Evolutionary conservation across 1,140 invertebrate species (phyloP).

Genomic region (Amphibalanus amphitrite): DNA sequence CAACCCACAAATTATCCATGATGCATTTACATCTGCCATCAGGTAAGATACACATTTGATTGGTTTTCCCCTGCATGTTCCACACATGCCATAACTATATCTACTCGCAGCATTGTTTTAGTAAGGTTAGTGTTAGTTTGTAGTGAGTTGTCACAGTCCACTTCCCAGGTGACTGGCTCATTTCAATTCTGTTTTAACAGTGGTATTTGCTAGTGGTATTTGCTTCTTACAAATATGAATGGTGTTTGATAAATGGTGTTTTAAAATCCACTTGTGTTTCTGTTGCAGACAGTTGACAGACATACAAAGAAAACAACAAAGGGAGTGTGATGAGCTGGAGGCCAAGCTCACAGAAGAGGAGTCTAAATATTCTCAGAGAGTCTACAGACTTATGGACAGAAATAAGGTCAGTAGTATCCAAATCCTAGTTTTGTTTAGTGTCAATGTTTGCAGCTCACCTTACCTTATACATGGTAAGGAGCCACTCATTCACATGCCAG

Average conservation of each 20-base stretch:
- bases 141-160: too few relatives aligned
- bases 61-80: conserved; percentile 17
- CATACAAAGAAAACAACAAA: conserved; percentile 41
- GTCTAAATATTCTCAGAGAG: conserved; percentile 57
- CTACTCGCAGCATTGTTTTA: too few relatives aligned
- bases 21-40: conserved; percentile 81
- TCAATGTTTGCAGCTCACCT: too few relatives aligned
- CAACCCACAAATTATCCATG: conserved; percentile 43
- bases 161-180: too few relatives aligned
- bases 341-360: conserved; percentile 69
- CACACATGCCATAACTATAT: too few relatives aligned
- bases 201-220: background rate
- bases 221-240: background rate
- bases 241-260: background rate
- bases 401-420: conserved; percentile 61
- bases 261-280: conserved; percentile 3
- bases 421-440: too few relatives aligned
- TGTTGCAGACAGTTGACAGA: conserved; percentile 13
- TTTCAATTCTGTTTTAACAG: conserved; percentile 6
- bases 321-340: conserved; percentile 74
- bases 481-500: too few relatives aligned
- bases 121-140: too few relatives aligned
- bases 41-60: conserved; percentile 27
- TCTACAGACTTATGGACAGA: conserved; percentile 64
- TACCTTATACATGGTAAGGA: too few relatives aligned